A percentile compares a stretch with the other conserved stretches of the same genome.
Conservation (phyloP, 2,797 vertebrate genomes). For the Lagodon rhomboides region DNA sequence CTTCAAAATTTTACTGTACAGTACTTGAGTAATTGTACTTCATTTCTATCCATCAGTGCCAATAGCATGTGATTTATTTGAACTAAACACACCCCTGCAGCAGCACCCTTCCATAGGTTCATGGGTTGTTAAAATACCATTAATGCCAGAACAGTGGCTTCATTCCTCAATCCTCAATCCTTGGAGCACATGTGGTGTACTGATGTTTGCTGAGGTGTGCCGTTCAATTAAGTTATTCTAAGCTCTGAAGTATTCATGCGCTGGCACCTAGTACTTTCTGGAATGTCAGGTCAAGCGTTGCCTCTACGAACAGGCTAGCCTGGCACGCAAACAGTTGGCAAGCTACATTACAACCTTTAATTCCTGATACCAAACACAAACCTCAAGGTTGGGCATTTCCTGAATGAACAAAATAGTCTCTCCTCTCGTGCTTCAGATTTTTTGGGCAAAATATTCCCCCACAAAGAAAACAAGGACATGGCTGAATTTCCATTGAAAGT, state of each 20-base stretch:
- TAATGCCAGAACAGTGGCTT: not conserved
- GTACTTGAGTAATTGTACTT: too few species aligned
- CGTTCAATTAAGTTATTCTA: conserved; percentile 24
- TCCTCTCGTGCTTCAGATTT: not conserved
- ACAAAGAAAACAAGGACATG: not conserved
- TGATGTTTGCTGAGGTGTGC: conserved; percentile 21
- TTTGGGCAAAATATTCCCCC: not conserved
- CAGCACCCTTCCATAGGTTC: not conserved
- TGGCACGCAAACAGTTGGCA: conserved; percentile 46
- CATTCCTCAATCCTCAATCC: not conserved
- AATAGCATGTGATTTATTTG: not conserved
- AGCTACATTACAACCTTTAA: conserved; percentile 9
- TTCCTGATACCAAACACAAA: conserved; percentile 18
- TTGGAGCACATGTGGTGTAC: conserved; percentile 28
- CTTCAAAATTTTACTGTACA: too few species aligned
- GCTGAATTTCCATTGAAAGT: not conserved
- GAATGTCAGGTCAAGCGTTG: conserved; percentile 44
- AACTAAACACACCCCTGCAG: not conserved
- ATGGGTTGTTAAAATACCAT: not conserved
- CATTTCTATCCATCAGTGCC: too few species aligned
- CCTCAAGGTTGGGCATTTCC: conserved; percentile 1
- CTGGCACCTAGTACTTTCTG: conserved; percentile 45
- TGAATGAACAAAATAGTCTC: not conserved
- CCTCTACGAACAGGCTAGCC: conserved; percentile 36
- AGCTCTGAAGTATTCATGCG: conserved; percentile 54